Evolutionary conservation across 2,797 vertebrate genomes (phyloP).

Genomic region (Eurystomus glaucurus): DNA sequence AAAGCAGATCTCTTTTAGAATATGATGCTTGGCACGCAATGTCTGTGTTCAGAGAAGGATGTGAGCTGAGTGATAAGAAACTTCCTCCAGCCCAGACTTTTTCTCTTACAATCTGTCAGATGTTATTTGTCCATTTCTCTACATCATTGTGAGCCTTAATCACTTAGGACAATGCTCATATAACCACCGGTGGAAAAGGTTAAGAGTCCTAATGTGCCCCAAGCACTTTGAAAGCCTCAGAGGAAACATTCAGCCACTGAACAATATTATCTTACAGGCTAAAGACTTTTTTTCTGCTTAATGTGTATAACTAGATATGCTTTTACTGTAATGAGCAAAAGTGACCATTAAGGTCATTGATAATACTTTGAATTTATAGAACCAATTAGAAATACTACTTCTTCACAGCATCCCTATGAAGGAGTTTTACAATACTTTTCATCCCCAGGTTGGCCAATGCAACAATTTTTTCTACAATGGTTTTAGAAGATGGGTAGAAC

Average conservation of each 20-base stretch:
- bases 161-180: slow-evolving; percentile 17
- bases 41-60: neutral
- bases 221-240: slow-evolving; percentile 17
- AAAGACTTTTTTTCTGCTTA: neutral
- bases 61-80: neutral
- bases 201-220: neutral
- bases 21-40: neutral
- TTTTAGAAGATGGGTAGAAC: neutral
- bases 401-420: neutral
- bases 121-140: slow-evolving; percentile 2
- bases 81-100: neutral
- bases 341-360: neutral
- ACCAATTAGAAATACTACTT: neutral
- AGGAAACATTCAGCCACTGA: neutral
- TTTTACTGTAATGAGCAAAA: slow-evolving; percentile 27
- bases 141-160: slow-evolving; percentile 23
- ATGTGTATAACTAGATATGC: neutral
- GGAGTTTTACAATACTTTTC: neutral
- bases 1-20: neutral
- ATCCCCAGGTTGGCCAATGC: neutral
- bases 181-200: neutral
- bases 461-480: neutral
- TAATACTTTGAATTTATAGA: neutral
- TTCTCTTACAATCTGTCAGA: neutral
- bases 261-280: slow-evolving; percentile 22